A percentile compares a stretch with the other conserved stretches of the same genome.
Evolutionary conservation across 2,113 vertebrate species (phyloP).

Genomic region (Axis porcinus): DNA sequence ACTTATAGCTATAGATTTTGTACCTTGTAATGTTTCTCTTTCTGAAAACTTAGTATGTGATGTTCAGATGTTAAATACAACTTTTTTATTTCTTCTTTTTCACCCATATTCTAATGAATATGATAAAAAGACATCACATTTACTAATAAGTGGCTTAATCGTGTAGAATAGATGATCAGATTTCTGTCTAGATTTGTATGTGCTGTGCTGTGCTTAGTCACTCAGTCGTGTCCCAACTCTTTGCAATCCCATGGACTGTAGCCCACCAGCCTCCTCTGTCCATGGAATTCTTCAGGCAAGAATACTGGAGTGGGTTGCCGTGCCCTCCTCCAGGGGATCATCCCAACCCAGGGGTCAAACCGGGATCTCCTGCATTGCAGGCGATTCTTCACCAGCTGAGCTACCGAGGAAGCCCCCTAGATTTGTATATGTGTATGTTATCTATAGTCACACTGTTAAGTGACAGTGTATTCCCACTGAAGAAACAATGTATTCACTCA

Average conservation of each 20-base stretch:
- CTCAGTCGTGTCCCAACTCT: not conserved
- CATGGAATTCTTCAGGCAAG: not conserved
- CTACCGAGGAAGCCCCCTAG: not conserved
- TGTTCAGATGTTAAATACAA: not conserved
- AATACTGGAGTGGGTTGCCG: not conserved
- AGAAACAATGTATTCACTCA: not conserved
- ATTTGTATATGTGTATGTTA: not conserved
- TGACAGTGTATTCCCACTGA: not conserved
- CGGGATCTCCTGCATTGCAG: not conserved
- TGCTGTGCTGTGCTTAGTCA: not conserved
- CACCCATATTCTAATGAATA: not conserved
- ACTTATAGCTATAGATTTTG: not conserved
- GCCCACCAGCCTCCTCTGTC: not conserved
- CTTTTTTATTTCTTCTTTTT: not conserved
- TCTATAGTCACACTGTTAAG: not conserved
- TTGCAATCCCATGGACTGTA: rapidly evolving
- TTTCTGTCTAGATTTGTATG: not conserved
- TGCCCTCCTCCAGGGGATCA: not conserved
- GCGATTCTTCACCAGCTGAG: not conserved
- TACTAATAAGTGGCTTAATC: not conserved
- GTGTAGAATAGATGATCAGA: not conserved
- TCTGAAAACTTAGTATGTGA: not conserved
- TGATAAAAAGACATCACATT: not conserved
- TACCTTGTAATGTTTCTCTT: not conserved
- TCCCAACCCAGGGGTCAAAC: not conserved